Evolutionary conservation across 1,140 invertebrate genomes (phyloP), one percentile per base, ranked within the genome.

Genomic region (Meteorus sp.): DNA sequence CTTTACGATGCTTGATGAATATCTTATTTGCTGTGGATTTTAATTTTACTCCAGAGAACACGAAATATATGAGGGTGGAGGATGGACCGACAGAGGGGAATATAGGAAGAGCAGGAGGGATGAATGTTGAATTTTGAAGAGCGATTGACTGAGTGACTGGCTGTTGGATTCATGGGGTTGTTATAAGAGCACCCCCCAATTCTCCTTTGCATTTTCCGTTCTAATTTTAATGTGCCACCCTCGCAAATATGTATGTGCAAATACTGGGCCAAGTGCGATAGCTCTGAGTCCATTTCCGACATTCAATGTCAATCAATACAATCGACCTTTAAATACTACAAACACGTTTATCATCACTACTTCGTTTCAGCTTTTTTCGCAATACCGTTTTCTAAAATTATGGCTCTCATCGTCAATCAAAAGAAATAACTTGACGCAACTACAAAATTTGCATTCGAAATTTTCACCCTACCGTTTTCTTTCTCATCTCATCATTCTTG

Each of bases 101-200:
- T 35, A 27, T 23, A 37, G 31, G 35, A 56, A n/a, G n/a, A n/a
- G n/a, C n/a, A n/a, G n/a, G n/a, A n/a, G n/a, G n/a, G n/a, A n/a
- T n/a, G n/a, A n/a, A n/a, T n/a, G n/a, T 35, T 22, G 63, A 59
- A 60, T 64, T 68, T n/a, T 59, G 58, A 50, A 67, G 62, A 71
- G 71, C 69, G 67, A 71, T 72, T 72, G 70, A 75, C 70, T 67
- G 64, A 68, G 55, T 73, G 68, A 72, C 68, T 69, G 68, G 68
- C 70, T 72, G 57, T 35, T 22, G 63, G 60, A 60, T 64, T 68
- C 64, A 64, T 67, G 62, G 68, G 68, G 70, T 68, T 65, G 60
- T 61, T 61, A 60, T 50, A 57, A 27, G 39, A n/a, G n/a, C n/a
- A n/a, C n/a, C n/a, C n/a, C n/a, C n/a, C n/a, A n/a, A n/a, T n/a